Base-by-base conservation (phyloP, 2,113 vertebrate genomes). In the Echinops telfairi region DNA sequence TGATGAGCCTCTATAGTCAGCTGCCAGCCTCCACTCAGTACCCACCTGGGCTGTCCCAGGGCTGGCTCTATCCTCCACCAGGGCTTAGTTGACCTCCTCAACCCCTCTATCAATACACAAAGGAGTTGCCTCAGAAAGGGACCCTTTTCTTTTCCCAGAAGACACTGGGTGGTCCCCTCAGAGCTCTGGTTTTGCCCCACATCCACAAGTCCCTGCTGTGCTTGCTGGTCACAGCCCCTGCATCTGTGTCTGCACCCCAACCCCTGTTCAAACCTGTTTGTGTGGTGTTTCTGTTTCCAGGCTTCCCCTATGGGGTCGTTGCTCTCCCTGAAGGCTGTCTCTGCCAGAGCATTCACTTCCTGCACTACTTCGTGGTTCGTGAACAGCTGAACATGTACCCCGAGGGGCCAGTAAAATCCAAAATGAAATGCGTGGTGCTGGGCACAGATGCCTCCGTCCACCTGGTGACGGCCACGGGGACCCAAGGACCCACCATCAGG, bases 391-490 rank as follows among this genome's bases (percentile, higher is more conserved):
- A 89, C 36, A 3, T 64, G 76, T 96, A 75, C 27, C 91, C 88
- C 0, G 47, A 86, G 70, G 75, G 75, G 6, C 47, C 91, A 0
- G 77, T 82, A 53, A 36, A 31, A 33, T 95, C 97, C 43, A 94
- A 96, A 1, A 88, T 98, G 70, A 96, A 97, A 70, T 97, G 99
- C 57, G 93, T 99, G 33, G 97, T 98, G 89, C 85, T 98, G 6
- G 98, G 98, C 96, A 98, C 98, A 36, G 98, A 98, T 80, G 98
- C 98, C 60, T 97, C 97, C 11, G 95, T 98, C 25, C 97, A 98
- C n/a, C 93, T 98, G 31, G 79, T 99, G 83, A 97, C 96, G n/a
- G 96, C 97, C 85, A 90, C 94, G 0, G 71, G 73, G 86, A 83
- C 95, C 0, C 79, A 87, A 2, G 94, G 95, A 29, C 93, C 97